Evolutionary conservation across 2,113 vertebrate species (phyloP).

Genomic region (Anolis carolinensis): DNA sequence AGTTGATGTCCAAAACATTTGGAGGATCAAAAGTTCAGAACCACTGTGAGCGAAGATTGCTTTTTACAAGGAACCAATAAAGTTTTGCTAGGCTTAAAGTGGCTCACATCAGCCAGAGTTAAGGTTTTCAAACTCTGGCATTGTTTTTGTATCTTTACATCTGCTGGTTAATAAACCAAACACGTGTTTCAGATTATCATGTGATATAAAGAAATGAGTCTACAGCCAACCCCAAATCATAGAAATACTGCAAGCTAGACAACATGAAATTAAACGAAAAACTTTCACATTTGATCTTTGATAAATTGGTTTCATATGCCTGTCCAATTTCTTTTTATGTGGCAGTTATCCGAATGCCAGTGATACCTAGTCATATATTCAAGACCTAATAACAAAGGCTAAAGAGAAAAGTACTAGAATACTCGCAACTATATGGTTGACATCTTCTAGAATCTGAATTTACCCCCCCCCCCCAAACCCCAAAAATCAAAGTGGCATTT

Average conservation of each 20-base stretch:
- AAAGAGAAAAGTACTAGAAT: not conserved
- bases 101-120: not conserved
- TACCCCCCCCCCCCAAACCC: no score
- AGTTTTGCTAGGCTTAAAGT: not conserved
- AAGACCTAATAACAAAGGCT: not conserved
- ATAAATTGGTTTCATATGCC: not conserved
- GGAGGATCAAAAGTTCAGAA: no score
- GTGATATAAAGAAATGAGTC: constrained; percentile 5
- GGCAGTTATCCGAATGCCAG: not conserved
- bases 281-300: not conserved
- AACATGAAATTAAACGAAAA: not conserved
- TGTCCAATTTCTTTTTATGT: not conserved
- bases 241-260: not conserved
- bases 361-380: no score
- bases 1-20: no score
- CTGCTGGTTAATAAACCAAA: not conserved
- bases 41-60: no score
- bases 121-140: constrained; percentile 4
- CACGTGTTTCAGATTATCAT: constrained; percentile 1
- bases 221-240: not conserved
- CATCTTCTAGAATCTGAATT: no score
- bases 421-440: no score
- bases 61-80: not conserved
- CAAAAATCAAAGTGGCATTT: not conserved
- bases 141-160: not conserved